These are phyloP conservation scores for Drosophila sturtevanti DNA, from an alignment of 1,140 invertebrate species.

Conservation along the genomic window DNA sequence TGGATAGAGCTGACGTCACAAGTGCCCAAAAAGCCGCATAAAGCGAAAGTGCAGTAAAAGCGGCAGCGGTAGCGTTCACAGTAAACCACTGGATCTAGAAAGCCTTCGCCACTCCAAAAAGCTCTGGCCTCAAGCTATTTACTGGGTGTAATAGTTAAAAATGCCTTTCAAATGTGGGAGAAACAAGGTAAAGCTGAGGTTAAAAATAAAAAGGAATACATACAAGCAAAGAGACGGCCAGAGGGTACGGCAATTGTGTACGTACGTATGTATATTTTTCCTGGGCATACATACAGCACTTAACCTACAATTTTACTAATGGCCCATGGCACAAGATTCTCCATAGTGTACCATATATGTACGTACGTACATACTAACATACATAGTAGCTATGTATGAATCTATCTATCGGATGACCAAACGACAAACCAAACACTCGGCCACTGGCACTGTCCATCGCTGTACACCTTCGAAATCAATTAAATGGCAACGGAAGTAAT, in stretches of 20 bases:
- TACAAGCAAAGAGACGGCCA: too few relatives aligned
- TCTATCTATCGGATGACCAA: too few relatives aligned
- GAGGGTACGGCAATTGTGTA: not conserved
- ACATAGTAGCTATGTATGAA: not conserved
- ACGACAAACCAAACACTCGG: not conserved
- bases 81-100: conserved; percentile 41
- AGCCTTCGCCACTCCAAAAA: not conserved
- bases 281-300: conserved; percentile 64
- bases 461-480: conserved; percentile 77
- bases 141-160: conserved; percentile 52
- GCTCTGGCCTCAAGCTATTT: conserved; percentile 44
- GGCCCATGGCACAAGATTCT: conserved; percentile 55
- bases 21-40: conserved; percentile 64
- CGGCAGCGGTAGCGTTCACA: not conserved
- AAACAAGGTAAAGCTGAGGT: not conserved
- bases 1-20: conserved; percentile 60
- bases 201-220: too few relatives aligned
- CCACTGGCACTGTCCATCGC: conserved; percentile 14
- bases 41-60: conserved; percentile 60
- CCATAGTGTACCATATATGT: not conserved
- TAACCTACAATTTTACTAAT: conserved; percentile 77
- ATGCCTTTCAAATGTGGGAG: conserved; percentile 27
- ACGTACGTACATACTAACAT: too few relatives aligned
- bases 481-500: conserved; percentile 79
- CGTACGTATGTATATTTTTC: conserved; percentile 6